phyloP scores from a whole-genome alignment of 2,797 vertebrate genomes.

The Paramormyrops hopkinsi region DNA sequence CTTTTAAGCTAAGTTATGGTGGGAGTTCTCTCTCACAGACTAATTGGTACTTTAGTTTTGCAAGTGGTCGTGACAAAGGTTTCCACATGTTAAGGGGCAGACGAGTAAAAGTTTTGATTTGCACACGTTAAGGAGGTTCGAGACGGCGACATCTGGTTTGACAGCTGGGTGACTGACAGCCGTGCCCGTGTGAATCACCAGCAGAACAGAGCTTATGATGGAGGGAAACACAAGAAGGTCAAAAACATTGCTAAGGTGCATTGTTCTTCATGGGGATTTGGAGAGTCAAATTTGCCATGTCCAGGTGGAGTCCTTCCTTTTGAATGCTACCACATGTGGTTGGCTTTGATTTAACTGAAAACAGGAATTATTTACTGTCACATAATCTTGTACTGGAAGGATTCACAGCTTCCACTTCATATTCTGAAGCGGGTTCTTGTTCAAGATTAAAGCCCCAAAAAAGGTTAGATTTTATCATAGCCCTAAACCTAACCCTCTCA shows the following conservation, averaged over 20 bases:
- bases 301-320: not conserved
- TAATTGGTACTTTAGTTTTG: not conserved
- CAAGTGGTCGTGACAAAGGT: not conserved
- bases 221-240: not conserved
- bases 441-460: not conserved
- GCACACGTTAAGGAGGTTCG: not conserved
- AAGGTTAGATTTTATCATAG: not conserved
- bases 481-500: not conserved
- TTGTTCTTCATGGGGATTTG: not conserved
- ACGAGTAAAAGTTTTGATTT: slow-evolving; percentile 9
- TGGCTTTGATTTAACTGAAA: not conserved
- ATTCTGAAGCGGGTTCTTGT: not conserved
- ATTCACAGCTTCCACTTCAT: not conserved
- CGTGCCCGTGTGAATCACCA: not conserved
- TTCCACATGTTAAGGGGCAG: slow-evolving; percentile 6
- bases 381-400: not conserved
- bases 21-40: not conserved
- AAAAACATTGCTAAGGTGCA: not conserved
- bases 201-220: not conserved
- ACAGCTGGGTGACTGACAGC: not conserved
- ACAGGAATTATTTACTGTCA: not conserved
- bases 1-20: not conserved
- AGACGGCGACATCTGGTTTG: slow-evolving; percentile 4
- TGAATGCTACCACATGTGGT: not conserved
- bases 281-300: not conserved